Base-by-base conservation (phyloP, 2,888 invertebrate species). In the Dione juno region DNA sequence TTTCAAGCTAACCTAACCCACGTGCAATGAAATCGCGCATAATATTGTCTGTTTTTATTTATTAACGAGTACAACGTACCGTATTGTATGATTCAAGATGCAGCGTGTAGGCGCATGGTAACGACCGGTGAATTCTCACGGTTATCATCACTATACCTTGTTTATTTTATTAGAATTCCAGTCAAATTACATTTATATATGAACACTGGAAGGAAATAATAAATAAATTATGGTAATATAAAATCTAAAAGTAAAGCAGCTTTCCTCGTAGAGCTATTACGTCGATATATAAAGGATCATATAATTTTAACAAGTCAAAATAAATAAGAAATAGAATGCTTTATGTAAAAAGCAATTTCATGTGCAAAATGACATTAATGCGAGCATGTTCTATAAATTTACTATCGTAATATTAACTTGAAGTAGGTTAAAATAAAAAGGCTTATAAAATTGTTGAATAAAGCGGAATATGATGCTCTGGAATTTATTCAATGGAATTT, bases 21-120 rank as follows among this genome's bases (percentile, higher is more conserved):
- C 72, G 21, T 53, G 45, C 61, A 67, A 64, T 65, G 45, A 67
- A 59, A 45, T 21, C 35, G 54, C 57, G 57, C 43, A 52, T 43
- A 67, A 57, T 48, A 70, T 48, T 13, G 66, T 57, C 41, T n/a
- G 40, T 69, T 69, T 69, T 67, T 69, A 66, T 67, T 54, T 67
- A 69, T 72, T 40, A 74, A 63, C 59, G 74, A 75, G 76, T 77
- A 72, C 77, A 73, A 69, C 66, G 75, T 74, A 72, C 75, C 72
- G 71, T 65, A 70, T 74, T 71, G 71, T 63, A 67, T 79, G 78
- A 77, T 73, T 80, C 76, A 79, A 74, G 61, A 64, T 58, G 68
- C 68, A 69, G 28, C 64, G 77, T 66, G 79, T 81, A 80, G 83
- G 83, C 74, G 80, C 73, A 72, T 77, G 78, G 68, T 77, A 81